Evolutionary conservation across 2,113 vertebrate genomes (phyloP).

Genomic region (Uropsilus gracilis): DNA sequence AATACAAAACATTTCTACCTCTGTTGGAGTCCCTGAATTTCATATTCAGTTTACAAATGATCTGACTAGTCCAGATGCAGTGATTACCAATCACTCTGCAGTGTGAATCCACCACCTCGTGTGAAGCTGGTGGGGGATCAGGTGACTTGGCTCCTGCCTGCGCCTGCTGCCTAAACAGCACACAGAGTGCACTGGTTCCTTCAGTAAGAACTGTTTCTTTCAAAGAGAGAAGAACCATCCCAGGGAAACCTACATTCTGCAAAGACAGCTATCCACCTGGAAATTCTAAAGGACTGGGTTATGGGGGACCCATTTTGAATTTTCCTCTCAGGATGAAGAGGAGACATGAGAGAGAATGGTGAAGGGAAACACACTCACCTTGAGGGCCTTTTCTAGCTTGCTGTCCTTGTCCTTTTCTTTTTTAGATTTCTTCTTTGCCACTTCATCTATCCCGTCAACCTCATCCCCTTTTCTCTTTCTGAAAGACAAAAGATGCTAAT

Average conservation of each 20-base stretch:
- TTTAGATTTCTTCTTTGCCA: conserved; percentile 92
- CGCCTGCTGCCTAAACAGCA: neutral
- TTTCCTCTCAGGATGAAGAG: neutral
- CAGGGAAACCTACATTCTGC: neutral
- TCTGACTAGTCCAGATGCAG: neutral
- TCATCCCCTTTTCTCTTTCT: conserved; percentile 95
- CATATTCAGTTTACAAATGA: neutral
- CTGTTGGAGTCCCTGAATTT: neutral
- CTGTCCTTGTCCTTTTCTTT: conserved; percentile 91
- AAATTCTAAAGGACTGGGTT: neutral
- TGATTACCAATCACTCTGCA: accelerated
- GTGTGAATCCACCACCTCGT: accelerated
- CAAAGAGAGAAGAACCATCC: neutral
- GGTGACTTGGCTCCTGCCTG: neutral
- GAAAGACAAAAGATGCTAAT: conserved; percentile 35
- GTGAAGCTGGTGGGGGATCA: accelerated
- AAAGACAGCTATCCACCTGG: no score
- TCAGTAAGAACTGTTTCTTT: neutral
- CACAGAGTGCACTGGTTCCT: neutral
- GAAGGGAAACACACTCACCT: conserved; percentile 81
- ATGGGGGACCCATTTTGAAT: neutral
- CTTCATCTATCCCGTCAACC: conserved; percentile 87
- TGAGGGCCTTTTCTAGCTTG: conserved; percentile 90
- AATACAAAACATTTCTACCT: neutral
- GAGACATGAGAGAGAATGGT: accelerated